Percentiles rank a stretch among this genome's conserved stretches.
phyloP scores from a whole-genome alignment of 1,140 invertebrate genomes.

The Trichonephila inaurata region DNA sequence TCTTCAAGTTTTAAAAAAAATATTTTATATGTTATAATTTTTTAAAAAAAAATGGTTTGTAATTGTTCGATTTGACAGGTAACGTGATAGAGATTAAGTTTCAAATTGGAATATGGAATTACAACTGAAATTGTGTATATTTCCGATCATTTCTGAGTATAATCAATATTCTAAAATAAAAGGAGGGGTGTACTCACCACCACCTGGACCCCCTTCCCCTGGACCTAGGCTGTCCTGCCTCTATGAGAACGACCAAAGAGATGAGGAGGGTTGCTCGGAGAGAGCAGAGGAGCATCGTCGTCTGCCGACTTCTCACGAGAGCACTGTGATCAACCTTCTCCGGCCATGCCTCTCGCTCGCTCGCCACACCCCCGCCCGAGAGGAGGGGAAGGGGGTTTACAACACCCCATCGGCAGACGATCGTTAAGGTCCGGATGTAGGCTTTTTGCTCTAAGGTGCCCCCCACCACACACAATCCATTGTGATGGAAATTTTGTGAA shows the following conservation, averaged over 20 bases:
- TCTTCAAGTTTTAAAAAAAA: too few species aligned
- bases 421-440: constrained; percentile 7
- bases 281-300: constrained; percentile 73
- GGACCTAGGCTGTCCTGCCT: constrained; percentile 21
- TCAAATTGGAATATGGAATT: too few species aligned
- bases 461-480: too few species aligned
- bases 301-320: constrained; percentile 41
- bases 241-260: constrained; percentile 9
- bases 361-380: constrained; percentile 32
- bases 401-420: constrained; percentile 15
- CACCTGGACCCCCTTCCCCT: constrained; percentile 69
- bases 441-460: neutral
- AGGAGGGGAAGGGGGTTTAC: neutral
- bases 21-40: too few species aligned
- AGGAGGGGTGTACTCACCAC: constrained; percentile 52
- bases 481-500: too few species aligned
- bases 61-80: too few species aligned
- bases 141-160: too few species aligned
- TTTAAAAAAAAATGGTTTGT: too few species aligned
- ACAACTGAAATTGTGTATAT: too few species aligned
- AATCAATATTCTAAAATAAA: too few species aligned
- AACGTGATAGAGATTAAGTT: too few species aligned
- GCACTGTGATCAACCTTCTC: constrained; percentile 10
- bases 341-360: neutral
- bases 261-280: constrained; percentile 64